Evolutionary conservation across 2,113 vertebrate genomes (phyloP), one percentile per base, ranked within the genome.

Genomic region (Myotis davidii): DNA sequence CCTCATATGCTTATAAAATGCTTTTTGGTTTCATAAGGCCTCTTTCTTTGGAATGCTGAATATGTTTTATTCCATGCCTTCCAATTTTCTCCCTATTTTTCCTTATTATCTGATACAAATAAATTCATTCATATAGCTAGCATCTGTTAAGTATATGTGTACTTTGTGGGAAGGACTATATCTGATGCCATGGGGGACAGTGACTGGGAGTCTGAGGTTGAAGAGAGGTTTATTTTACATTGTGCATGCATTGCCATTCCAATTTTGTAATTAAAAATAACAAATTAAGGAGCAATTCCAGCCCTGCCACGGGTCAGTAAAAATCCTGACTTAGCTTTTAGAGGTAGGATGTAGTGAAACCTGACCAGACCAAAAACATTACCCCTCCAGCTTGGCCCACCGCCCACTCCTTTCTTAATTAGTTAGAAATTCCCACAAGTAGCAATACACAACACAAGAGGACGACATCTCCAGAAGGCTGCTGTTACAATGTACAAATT

Each of bases 401-500:
- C 32, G 56, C 82, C 92, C 59, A 29, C 11, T 67, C 56, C 73
- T 69, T 67, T 92, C 69, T 72, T 83, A 94, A 88, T 97, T 96
- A 90, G 54, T 86, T 82, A 79, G 67, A 85, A 85, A 85, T 54
- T 59, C 72, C 81, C 52, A 90, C 64, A 64, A 4, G 54, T 50
- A 90, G 64, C 88, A 96, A 59, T 29, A 45, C n/a, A 78, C 54
- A 90, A 21, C 72, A 74, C 52, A 18, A 85, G 88, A 88, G 23
- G 34, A 93, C 6, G 13, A 27, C 48, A 29, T 83, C 94, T 96
- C 92, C 92, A 97, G 77, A 95, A 95, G 88, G 52, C 39, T 85
- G 73, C 64, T 94, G 88, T 76, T 87, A 88, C 72, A 42, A 76
- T 79, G 83, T 88, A 90, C 85, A 92, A 95, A 96, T 95, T 83